Evolutionary conservation across 2,888 invertebrate species (phyloP), one percentile per base, ranked within the genome.

Genomic region (Parasteatoda lunata): DNA sequence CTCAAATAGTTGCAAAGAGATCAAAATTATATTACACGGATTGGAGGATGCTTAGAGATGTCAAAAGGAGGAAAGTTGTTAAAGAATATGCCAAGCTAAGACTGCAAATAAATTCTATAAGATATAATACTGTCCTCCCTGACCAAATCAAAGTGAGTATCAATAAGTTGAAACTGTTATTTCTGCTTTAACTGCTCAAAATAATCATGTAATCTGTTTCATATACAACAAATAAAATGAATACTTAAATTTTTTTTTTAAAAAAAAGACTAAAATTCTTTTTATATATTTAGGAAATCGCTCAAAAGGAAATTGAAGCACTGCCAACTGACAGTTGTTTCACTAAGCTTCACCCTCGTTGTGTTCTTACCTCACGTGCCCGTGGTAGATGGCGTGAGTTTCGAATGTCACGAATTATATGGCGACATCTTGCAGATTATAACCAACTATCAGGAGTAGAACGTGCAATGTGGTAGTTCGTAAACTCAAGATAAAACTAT

Each of bases 401-500:
- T 95, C 94, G 97, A 77, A 91, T 99, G 86, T 97, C 98, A 91
- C 94, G 98, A 91, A 96, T 98, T 89, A 94, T 97, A 5, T 99
- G 96, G 94, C 94, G 98, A 88, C 94, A 96, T 91, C 93, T 97
- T 88, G 97, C 97, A 0, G 99, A 99, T 93, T 96, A 98, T 92
- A 98, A 98, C 92, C 95, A 96, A 92, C 92, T 99, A 65, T 94
- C 96, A 30, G 98, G 98, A 65, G 95, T 98, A 0, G 97, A 97
- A 92, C 94, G 98, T 91, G 97, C 98, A n/a, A 95, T 96, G 94
- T 99, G 98, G 98, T 76, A 80, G 65, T 59, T 59, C 59, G 49
- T 59, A 30, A 15, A 6, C 6, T 68, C 47, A 30, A 47, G 30
- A 71, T 71, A 71, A 78, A 30, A 30, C 30, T 30, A 30, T 30